Conservation (phyloP, 2,888 invertebrate species). For the Dilophus febrilis region DNA sequence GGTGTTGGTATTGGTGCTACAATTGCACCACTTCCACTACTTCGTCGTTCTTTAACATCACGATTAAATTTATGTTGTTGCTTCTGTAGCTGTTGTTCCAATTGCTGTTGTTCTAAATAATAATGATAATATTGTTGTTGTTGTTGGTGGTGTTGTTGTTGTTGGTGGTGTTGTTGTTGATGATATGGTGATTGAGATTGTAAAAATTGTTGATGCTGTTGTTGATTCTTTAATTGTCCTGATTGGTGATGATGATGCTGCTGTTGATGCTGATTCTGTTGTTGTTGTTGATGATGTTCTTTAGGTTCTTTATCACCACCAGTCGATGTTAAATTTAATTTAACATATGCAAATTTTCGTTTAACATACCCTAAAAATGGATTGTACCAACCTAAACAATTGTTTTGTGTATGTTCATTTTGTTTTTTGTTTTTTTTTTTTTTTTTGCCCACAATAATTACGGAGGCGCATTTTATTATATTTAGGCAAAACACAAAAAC, state of each 20-base stretch:
- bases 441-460: too few species aligned
- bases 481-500: too few species aligned
- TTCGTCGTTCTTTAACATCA: too few species aligned
- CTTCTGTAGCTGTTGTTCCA: constrained; percentile 6
- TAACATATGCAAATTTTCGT: constrained; percentile 69
- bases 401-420: too few species aligned
- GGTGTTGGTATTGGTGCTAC: constrained; percentile 2
- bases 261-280: constrained; percentile 5
- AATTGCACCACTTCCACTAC: too few species aligned
- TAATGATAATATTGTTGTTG: neutral
- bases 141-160: constrained; percentile 6
- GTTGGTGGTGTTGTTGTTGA: constrained; percentile 6
- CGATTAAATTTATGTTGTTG: neutral
- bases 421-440: too few species aligned
- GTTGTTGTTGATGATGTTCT: neutral
- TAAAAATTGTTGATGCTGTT: neutral
- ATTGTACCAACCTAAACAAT: constrained; percentile 41
- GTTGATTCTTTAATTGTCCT: neutral
- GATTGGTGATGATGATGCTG: constrained; percentile 6
- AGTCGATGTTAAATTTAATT: constrained; percentile 46
- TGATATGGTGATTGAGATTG: constrained; percentile 4
- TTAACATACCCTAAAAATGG: constrained; percentile 52
- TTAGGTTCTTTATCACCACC: constrained; percentile 19
- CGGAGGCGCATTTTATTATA: too few species aligned
- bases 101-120: constrained; percentile 6